Base-by-base conservation (phyloP, 1,140 invertebrate species). In the Limonius californicus region DNA sequence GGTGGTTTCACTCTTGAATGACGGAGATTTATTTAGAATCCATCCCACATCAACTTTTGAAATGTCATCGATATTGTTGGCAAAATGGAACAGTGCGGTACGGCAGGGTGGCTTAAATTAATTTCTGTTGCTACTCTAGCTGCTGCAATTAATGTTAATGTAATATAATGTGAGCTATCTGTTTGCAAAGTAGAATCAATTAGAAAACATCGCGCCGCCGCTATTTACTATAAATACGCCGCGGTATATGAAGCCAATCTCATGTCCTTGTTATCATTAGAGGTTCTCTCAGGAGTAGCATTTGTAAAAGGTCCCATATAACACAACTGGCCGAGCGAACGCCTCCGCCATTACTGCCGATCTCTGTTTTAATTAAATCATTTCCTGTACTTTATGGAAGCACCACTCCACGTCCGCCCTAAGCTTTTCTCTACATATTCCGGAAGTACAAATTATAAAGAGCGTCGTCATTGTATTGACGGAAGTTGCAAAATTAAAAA, bases 301-400 rank as follows among this genome's bases (percentile, higher is more conserved):
- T 55, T 35, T 35, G 30, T 55, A 55, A 55, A 55, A 55, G 54
- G 54, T 55, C 30, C 16, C 47, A 23, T 23, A 32, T 55, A 30
- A 55, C 27, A 55, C 45, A 55, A 27, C 30, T 27, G 54, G n/a
- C 19, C 21, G 20, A 55, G 54, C 54, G 15, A 35, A 23, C 54
- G 54, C 54, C 54, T 55, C 27, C 54, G 27, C 54, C 54, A 55
- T 55, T 55, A 55, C 21, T 27, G 54, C 21, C 21, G 21, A 35
- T 35, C 54, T 55, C 30, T 55, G 54, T 55, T 55, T 55, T 55
- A 55, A 55, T 55, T 55, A 55, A 55, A 30, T 55, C 54, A 55
- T 55, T 55, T 55, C 54, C 54, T 55, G 21, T 55, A 55, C 54
- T 30, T 30, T 35, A 35, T 35, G 27, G 12, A 55, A 30, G 15